These are phyloP conservation scores for Phylloscopus trochiloides DNA, from an alignment of 2,113 vertebrate species.

Conservation along the genomic window DNA sequence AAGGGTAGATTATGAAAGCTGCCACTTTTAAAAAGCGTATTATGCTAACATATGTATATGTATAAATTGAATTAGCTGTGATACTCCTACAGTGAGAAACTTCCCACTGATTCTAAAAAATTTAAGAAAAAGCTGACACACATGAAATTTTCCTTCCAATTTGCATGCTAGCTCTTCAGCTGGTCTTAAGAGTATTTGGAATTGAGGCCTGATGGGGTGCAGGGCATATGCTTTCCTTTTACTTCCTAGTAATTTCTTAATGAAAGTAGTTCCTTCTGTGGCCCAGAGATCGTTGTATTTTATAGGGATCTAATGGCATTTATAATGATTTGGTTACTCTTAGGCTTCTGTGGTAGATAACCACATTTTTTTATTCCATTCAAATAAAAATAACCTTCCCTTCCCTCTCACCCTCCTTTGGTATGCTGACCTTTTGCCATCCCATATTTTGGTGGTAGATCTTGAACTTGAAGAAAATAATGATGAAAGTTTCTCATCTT, in stretches of 20 bases:
- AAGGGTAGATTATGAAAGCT: slow-evolving; percentile 15
- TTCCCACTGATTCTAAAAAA: background rate
- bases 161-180: background rate
- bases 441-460: background rate
- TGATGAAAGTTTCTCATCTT: background rate
- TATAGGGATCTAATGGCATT: background rate
- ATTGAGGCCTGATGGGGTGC: background rate
- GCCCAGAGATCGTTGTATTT: background rate
- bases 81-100: background rate
- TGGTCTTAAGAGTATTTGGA: background rate
- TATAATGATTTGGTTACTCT: background rate
- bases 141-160: background rate
- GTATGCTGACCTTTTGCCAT: background rate
- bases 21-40: background rate
- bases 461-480: background rate
- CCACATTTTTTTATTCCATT: rapidly evolving
- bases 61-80: slow-evolving; percentile 33
- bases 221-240: background rate
- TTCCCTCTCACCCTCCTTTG: background rate
- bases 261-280: background rate
- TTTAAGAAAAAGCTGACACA: background rate
- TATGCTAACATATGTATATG: background rate
- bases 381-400: background rate
- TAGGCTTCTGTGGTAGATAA: background rate
- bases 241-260: background rate